Evolutionary conservation across 2,888 invertebrate genomes (phyloP), one percentile per base, ranked within the genome.

Genomic region (Lasioglossum zephyrum): DNA sequence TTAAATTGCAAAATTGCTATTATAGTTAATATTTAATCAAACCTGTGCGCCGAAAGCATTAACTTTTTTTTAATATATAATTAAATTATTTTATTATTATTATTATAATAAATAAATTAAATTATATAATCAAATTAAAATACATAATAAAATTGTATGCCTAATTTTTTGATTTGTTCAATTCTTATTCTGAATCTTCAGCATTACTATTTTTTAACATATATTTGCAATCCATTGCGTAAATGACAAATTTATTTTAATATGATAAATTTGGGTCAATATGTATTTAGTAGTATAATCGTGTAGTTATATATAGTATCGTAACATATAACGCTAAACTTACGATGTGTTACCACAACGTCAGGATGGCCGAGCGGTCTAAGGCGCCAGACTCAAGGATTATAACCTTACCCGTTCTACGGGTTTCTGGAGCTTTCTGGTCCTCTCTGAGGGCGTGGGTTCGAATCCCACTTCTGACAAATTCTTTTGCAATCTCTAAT

Each of bases 351-450:
- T 81, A 4, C 4, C 75, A 89, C 73, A 73, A 70, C 93, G 96
- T 96, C 96, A 96, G 96, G 95, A 95, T 96, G 96, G 96, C 96
- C 96, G 96, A 96, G 96, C 96, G 96, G 96, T 96, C 96, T 96
- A 96, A 96, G 96, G 96, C 96, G 96, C 96, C 96, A 96, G 96
- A 96, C 96, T 96, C 96, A 96, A 96, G 96, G 96, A 94, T 70
- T 6, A 22, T 39, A 87, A 87, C 91, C 91, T 91, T 91, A 84
- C 89, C 87, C 84, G 87, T 82, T 70, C 6, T 22, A 63, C 89
- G 87, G 85, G 91, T 9, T 18, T 22, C 18, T 44, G 89, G 49
- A 91, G 72, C n/a, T 95, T 70, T 95, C 95, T 95, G 95, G 95
- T 95, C 95, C 95, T 95, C 95, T 95, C 94, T 96, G 96, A 96